Evolutionary conservation across 2,888 invertebrate genomes (phyloP), one percentile per base, ranked within the genome.

Genomic region (Adelphocoris suturalis): DNA sequence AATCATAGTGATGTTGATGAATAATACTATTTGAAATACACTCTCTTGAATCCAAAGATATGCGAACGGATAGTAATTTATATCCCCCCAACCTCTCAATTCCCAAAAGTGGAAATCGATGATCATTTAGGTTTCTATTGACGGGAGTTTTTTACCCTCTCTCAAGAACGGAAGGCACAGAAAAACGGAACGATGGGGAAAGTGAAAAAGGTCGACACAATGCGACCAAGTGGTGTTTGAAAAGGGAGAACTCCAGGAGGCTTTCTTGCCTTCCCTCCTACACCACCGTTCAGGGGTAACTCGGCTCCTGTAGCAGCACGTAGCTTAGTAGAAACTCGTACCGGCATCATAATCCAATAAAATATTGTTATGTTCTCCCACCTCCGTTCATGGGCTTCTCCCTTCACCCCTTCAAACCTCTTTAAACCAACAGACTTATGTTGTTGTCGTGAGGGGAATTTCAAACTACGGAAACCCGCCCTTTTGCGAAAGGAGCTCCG

Each of bases 331-430:
- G 86, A 55, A 86, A 86, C 86, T 86, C 86, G 75, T 86, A 86
- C 86, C 86, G 14, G 86, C 86, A 86, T 86, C 86, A 86, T 86
- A 86, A 86, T 86, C 86, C 86, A 86, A 86, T 86, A 86, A 86
- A 86, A 86, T 86, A 86, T 86, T 75, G 86, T 86, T 86, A 75
- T 61, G 82, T 82, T 82, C 68, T 68, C 82, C 82, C 52, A 47
- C 82, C 82, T 82, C 23, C 47, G 14, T 52, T 52, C 82, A 52
- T 68, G 68, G 37, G 68, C 68, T 52, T 52, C 52, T 52, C 52
- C 80, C 7, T 23, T 52, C 82, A 82, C 52, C 82, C 14, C 52
- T 14, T 48, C 47, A 48, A 82, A 82, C 82, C 82, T 47, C 47
- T 82, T 82, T 82, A 82, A 82, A 82, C 82, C 82, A 82, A 82